A percentile compares a stretch with the other conserved stretches of the same genome.
Conservation (phyloP, 2,797 vertebrate genomes). For the Luscinia megarhynchos region DNA sequence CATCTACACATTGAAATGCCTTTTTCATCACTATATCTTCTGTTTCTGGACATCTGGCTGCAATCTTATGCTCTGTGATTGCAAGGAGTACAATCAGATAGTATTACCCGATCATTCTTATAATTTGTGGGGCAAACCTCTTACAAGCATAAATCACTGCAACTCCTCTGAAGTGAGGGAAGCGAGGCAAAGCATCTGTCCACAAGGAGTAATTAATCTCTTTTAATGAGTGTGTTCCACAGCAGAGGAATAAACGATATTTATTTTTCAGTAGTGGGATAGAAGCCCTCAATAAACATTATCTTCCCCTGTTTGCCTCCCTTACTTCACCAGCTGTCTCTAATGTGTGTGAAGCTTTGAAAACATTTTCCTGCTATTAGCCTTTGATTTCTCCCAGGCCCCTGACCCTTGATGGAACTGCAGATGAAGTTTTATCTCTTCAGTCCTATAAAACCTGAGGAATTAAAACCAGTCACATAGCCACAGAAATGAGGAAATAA, state of each 20-base stretch:
- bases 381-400: neutral
- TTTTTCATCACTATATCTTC: neutral
- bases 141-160: neutral
- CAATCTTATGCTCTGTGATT: neutral
- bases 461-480: neutral
- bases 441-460: neutral
- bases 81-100: neutral
- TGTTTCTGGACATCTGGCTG: neutral
- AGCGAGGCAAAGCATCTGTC: neutral
- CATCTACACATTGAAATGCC: neutral
- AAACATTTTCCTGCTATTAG: neutral
- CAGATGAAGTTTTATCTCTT: neutral
- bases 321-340: neutral
- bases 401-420: neutral
- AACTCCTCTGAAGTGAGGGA: neutral
- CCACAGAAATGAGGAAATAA: neutral
- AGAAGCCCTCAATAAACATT: neutral
- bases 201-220: neutral
- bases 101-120: neutral
- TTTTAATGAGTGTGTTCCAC: neutral
- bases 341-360: neutral
- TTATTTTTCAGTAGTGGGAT: neutral
- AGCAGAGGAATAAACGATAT: neutral
- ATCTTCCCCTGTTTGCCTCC: neutral
- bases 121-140: neutral